These are phyloP conservation scores for Ceyx cyanopectus DNA, from an alignment of 2,113 vertebrate species.

Conservation along the genomic window DNA sequence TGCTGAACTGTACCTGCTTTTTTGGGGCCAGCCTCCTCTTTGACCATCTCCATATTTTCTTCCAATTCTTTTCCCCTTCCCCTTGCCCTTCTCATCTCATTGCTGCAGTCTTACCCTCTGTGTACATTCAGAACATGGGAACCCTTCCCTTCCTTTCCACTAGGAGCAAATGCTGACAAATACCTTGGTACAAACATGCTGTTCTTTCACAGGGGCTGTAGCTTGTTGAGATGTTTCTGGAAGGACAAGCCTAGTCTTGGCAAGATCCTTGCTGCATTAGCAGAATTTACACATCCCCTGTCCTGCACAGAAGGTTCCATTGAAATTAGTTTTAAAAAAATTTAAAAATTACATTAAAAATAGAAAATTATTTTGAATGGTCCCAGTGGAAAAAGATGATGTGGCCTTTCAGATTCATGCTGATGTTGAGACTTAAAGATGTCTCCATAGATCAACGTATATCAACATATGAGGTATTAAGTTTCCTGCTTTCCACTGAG, in stretches of 20 bases:
- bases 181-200: neutral
- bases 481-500: neutral
- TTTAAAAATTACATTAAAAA: constrained; percentile 24
- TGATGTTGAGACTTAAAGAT: neutral
- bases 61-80: neutral
- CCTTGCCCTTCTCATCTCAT: neutral
- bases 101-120: neutral
- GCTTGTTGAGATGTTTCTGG: neutral
- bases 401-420: neutral
- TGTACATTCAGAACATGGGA: neutral
- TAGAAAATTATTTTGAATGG: neutral
- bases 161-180: neutral
- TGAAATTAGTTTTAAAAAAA: constrained; percentile 5
- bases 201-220: neutral
- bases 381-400: neutral
- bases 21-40: neutral
- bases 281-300: neutral
- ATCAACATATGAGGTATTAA: neutral
- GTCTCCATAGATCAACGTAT: neutral
- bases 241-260: neutral
- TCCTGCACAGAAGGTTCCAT: neutral
- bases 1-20: neutral
- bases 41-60: neutral
- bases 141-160: neutral
- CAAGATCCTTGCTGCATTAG: neutral